phyloP scores from a whole-genome alignment of 1,140 invertebrate species.

The Neodiprion pinetum region DNA sequence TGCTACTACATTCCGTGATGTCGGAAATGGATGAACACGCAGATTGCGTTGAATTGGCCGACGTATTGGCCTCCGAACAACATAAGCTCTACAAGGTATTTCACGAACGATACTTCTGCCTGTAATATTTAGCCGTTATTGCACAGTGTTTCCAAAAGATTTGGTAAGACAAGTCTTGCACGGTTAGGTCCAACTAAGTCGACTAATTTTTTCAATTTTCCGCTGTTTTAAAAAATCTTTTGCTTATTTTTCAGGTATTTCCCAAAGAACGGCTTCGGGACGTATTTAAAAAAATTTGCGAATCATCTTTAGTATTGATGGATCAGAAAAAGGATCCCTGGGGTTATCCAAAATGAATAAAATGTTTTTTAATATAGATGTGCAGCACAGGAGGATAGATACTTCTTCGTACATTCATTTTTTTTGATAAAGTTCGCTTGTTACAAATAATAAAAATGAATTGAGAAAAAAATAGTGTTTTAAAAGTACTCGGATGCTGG shows the following conservation, averaged over 20 bases:
- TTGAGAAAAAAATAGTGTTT: constrained; percentile 15
- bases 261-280: constrained; percentile 77
- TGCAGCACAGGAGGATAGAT: neutral
- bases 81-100: constrained; percentile 77
- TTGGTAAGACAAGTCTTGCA: neutral
- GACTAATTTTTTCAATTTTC: constrained; percentile 4
- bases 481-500: neutral
- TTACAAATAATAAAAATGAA: constrained; percentile 17
- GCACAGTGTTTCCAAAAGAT: neutral
- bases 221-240: constrained; percentile 14
- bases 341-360: constrained; percentile 61
- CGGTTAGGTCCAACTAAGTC: neutral
- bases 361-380: neutral
- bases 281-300: constrained; percentile 78
- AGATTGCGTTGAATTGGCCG: constrained; percentile 81
- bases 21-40: constrained; percentile 76
- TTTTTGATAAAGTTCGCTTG: neutral
- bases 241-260: constrained; percentile 67
- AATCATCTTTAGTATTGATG: constrained; percentile 78
- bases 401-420: neutral
- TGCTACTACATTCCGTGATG: constrained; percentile 83
- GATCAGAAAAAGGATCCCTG: constrained; percentile 77
- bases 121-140: constrained; percentile 7
- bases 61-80: constrained; percentile 80
- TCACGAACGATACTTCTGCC: neutral